Conservation (phyloP, 2,888 invertebrate genomes). For the Girardia tigrina region DNA sequence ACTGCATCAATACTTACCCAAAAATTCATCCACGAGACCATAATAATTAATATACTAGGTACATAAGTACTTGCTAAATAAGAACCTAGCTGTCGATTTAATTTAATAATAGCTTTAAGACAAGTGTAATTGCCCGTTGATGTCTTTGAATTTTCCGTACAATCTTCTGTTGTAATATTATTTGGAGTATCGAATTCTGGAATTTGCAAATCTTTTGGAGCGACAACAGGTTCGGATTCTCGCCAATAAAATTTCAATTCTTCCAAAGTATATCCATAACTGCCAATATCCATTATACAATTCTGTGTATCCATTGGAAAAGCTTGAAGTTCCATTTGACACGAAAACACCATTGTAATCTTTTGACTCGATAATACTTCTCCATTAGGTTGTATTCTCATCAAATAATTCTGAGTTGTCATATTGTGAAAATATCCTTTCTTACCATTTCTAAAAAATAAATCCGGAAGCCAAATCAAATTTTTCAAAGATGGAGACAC, state of each 20-base stretch:
- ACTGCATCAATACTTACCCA: slow-evolving; percentile 37
- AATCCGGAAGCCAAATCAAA: slow-evolving; percentile 36
- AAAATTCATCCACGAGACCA: slow-evolving; percentile 37
- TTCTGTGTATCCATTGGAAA: slow-evolving; percentile 37
- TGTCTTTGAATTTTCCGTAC: slow-evolving; percentile 32
- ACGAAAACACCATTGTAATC: slow-evolving; percentile 36
- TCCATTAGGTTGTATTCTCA: slow-evolving; percentile 34
- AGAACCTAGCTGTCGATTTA: slow-evolving; percentile 36
- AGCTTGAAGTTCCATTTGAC: slow-evolving; percentile 37
- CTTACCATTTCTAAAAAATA: slow-evolving; percentile 37
- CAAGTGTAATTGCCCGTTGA: slow-evolving; percentile 36
- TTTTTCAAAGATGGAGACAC: slow-evolving; percentile 32
- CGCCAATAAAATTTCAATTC: slow-evolving; percentile 35
- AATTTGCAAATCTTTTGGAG: slow-evolving; percentile 25
- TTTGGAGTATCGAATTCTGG: slow-evolving; percentile 35
- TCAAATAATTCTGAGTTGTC: slow-evolving; percentile 36
- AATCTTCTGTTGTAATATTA: slow-evolving; percentile 16
- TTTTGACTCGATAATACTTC: slow-evolving; percentile 37
- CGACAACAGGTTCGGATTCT: slow-evolving; percentile 17
- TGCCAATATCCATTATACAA: slow-evolving; percentile 36
- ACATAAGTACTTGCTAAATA: slow-evolving; percentile 36
- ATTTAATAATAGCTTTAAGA: slow-evolving; percentile 35
- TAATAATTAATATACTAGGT: slow-evolving; percentile 35
- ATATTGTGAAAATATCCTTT: slow-evolving; percentile 35
- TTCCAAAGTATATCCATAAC: slow-evolving; percentile 36